A percentile compares a stretch with the other conserved stretches of the same genome.
phyloP scores from a whole-genome alignment of 2,888 invertebrate genomes.

The Craniophora ligustri region DNA sequence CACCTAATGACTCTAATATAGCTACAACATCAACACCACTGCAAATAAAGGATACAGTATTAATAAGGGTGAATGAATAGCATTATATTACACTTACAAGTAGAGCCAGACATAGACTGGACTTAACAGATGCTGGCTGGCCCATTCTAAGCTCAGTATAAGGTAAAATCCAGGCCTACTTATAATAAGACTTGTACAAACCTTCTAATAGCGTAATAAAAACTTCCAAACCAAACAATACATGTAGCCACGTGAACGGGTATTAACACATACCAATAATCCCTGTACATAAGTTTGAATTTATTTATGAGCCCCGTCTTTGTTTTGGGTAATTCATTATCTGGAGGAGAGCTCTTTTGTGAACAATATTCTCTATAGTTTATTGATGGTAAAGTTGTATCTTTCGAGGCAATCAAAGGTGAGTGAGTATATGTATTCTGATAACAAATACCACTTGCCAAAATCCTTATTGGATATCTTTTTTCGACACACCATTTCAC shows the following conservation, averaged over 20 bases:
- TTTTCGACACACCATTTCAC: conserved; percentile 69
- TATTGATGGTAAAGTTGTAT: conserved; percentile 48
- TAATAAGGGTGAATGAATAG: not conserved
- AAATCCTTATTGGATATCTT: conserved; percentile 65
- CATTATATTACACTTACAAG: not conserved
- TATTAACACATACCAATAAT: conserved; percentile 98
- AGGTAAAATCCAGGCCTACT: no score
- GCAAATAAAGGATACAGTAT: conserved; percentile 66
- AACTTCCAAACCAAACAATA: conserved; percentile 95
- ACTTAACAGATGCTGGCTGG: no score
- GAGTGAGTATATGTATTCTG: conserved; percentile 57
- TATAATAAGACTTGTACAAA: conserved; percentile 72
- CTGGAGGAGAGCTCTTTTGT: conserved; percentile 48
- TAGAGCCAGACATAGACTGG: no score
- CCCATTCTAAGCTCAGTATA: no score
- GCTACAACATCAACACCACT: conserved; percentile 97
- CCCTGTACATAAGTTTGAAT: conserved; percentile 97
- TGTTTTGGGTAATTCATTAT: conserved; percentile 58
- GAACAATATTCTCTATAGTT: conserved; percentile 62
- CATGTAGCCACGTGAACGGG: conserved; percentile 98
- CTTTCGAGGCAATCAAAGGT: conserved; percentile 53
- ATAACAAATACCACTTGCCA: conserved; percentile 69
- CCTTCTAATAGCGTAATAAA: conserved; percentile 96
- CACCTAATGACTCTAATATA: conserved; percentile 92
- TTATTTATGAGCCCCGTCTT: conserved; percentile 92